Evolutionary conservation across 2,888 invertebrate species (phyloP), one percentile per base, ranked within the genome.

Genomic region (Nymphalis polychloros): DNA sequence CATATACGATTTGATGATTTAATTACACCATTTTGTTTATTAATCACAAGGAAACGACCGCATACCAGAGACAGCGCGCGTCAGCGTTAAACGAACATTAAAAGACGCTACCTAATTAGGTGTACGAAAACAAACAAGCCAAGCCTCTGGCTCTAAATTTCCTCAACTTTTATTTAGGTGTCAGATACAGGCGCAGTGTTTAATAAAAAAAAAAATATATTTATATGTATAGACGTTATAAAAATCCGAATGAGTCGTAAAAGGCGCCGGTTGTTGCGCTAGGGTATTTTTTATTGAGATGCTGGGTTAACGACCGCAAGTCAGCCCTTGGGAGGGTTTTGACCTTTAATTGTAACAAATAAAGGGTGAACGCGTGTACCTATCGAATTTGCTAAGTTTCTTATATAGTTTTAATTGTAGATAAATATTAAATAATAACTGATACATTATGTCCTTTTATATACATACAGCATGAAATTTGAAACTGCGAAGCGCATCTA

Each of bases 231-330:
- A 75, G 73, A 70, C 76, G 84, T 81, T 85, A 84, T 86, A 85
- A 87, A 84, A 84, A 76, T 78, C 73, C 77, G 78, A 84, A 84
- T 81, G 82, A 77, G 77, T 84, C 88, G 81, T 89, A 89, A 90
- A 88, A 79, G 71, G 73, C 76, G 23, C 79, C 80, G 77, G 81
- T 79, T 80, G 80, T 77, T 76, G 75, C 71, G 79, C 81, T 81
- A 81, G 83, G 81, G 83, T 79, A 78, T 57, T 81, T 83, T 89
- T 90, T 90, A 89, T 87, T 84, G 83, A 83, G 85, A 84, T 77
- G 77, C 81, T 69, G 77, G 75, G 76, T 77, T 89, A 88, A 89
- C 79, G 84, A 82, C 77, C 81, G 75, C 66, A 70, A 79, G 79
- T 49, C 78, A 79, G 79, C 79, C 79, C 79, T 81, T 79, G 65